Base-by-base conservation (phyloP, 2,888 invertebrate species). In the Agrotis exclamationis region DNA sequence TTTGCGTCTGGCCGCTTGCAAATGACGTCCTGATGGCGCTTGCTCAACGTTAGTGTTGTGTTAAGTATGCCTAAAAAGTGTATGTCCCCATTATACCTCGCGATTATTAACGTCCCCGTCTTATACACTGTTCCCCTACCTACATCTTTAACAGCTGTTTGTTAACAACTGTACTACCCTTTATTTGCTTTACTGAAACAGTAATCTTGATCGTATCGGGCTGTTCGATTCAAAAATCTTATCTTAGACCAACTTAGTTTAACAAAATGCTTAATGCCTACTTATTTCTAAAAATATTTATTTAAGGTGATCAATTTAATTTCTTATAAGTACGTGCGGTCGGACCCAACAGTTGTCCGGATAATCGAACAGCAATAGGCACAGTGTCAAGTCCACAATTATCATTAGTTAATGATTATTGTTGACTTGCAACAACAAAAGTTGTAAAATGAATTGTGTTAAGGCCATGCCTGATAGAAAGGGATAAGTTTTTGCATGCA, bases 351-450 rank as follows among this genome's bases (percentile, higher is more conserved):
- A 6, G 22, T 24, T 33, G 33, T 33, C 33, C 33, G 33, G 33
- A 33, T 33, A 33, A 33, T 7, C 33, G 1, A 33, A 33, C 33
- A 33, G 33, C 7, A 33, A 33, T 7, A 50, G 60, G 53, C 58
- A 74, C 80, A 78, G 11, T 81, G 79, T 78, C 84, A 78, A 14
- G 56, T 73, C 51, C 54, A 70, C 71, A 76, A 69, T 76, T 63
- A 79, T 71, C 63, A 75, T 69, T 57, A 60, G 33, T 33, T 33
- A 33, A 7, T 33, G 33, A 33, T 33, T 33, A 33, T 33, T 28
- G 28, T 28, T 28, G 28, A 63, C 63, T 77, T 64, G 75, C 80
- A 63, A n/a, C 63, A 33, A 59, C 70, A 11, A 3, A 47, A 18
- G 33, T 7, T 33, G 7, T 33, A 33, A 33, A 33, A 33, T 33